phyloP scores from a whole-genome alignment of 1,140 invertebrate genomes.

The Nasonia vitripennis region DNA sequence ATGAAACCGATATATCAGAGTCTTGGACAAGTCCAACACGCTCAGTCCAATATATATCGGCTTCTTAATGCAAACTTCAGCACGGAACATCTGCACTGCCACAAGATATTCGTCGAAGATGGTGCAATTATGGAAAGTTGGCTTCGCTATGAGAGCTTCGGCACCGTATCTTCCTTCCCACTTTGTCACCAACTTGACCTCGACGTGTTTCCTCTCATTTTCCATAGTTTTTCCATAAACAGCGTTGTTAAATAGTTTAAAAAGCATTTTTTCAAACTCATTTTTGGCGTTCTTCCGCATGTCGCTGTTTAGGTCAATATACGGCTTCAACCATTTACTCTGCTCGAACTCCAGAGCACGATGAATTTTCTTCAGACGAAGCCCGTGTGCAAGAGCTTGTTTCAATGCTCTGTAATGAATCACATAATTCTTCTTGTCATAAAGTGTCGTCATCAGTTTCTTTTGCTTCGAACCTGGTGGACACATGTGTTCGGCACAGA shows the following conservation, averaged over 20 bases:
- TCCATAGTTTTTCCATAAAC: constrained; percentile 57
- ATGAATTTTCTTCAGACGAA: no score
- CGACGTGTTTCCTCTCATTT: constrained; percentile 65
- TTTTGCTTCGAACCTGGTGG: neutral
- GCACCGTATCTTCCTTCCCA: constrained; percentile 57
- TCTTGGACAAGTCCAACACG: neutral
- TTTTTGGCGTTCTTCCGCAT: constrained; percentile 52
- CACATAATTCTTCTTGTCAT: neutral
- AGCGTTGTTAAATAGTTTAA: no score
- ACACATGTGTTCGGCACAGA: neutral
- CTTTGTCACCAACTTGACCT: constrained; percentile 63
- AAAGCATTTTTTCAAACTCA: no score
- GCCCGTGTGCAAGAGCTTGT: no score
- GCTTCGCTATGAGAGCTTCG: neutral
- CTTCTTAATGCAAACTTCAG: neutral
- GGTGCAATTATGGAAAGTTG: neutral
- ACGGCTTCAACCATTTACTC: constrained; percentile 65
- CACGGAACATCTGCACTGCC: neutral
- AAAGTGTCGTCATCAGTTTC: neutral
- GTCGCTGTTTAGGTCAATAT: constrained; percentile 70
- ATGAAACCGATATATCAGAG: neutral
- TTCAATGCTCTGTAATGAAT: neutral
- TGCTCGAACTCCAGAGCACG: constrained; percentile 68
- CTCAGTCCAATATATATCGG: neutral
- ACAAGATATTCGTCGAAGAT: constrained; percentile 7